Evolutionary conservation across 2,888 invertebrate species (phyloP).

Genomic region (Sphinx pinastri): DNA sequence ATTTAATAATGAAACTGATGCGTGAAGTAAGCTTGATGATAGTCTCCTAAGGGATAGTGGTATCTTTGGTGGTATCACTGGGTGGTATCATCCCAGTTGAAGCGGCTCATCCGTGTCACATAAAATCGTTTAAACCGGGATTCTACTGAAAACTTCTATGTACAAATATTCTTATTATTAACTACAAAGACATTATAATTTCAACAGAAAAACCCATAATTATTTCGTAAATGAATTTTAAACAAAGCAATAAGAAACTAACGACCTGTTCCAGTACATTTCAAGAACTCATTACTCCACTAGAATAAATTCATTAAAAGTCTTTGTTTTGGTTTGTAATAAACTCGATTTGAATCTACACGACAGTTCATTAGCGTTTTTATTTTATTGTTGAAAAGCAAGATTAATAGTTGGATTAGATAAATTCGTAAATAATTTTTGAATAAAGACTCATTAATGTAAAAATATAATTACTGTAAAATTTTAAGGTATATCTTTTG

Average conservation of each 20-base stretch:
- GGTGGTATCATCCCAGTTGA: too few relatives aligned
- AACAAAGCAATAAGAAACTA: conserved; percentile 12
- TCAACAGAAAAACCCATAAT: neutral
- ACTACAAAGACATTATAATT: neutral
- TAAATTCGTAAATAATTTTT: neutral
- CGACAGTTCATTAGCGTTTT: conserved; percentile 9
- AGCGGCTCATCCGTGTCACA: too few relatives aligned
- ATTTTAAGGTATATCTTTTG: too few relatives aligned
- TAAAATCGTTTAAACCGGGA: too few relatives aligned
- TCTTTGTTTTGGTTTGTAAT: conserved; percentile 16
- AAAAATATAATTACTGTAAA: too few relatives aligned
- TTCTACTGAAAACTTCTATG: too few relatives aligned
- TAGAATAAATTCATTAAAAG: conserved; percentile 22
- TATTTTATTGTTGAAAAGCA: neutral
- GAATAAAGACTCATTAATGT: too few relatives aligned
- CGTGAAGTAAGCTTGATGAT: too few relatives aligned
- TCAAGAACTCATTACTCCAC: neutral
- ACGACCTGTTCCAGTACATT: conserved; percentile 1
- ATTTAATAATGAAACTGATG: too few relatives aligned
- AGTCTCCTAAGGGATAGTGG: too few relatives aligned
- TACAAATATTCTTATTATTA: neutral
- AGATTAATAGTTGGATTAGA: neutral
- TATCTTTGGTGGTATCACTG: too few relatives aligned
- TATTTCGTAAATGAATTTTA: neutral
- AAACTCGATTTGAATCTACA: neutral